Evolutionary conservation across 2,797 vertebrate genomes (phyloP), one percentile per base, ranked within the genome.

Genomic region (Micropoecilia bifurca): DNA sequence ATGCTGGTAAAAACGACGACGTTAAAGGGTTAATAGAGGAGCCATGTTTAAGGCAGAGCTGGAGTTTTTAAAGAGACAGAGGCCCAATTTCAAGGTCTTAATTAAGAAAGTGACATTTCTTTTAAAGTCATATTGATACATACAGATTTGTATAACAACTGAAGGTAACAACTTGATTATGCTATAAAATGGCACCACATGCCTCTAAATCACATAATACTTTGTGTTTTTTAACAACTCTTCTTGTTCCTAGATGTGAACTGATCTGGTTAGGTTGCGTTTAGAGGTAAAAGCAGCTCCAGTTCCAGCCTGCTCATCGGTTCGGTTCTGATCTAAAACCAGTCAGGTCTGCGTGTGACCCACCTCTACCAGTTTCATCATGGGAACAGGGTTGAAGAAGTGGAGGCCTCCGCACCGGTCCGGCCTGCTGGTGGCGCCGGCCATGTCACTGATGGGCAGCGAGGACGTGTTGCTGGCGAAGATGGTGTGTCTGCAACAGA

Each of bases 341-440:
- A 43, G 39, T 9, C 50, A 9, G n/a, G 57, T 36, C 5, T 46
- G 36, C 25, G 63, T 30, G 18, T 68, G 46, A 66, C 85, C 68
- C 84, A 98, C 98, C 97, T 99, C 98, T 41, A 99, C 97, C 0
- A 99, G 96, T 87, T 97, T 99, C 99, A 99, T 99, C 96, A 99
- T 28, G 28, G 98, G 97, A 68, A 99, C 99, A 0, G 99, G 99
- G 83, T 99, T 99, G 92, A 99, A 99, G 93, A 99, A 99, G 92
- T 99, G 99, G 74, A 99, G 96, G 69, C 99, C 99, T 0, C 96
- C 97, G 9, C 99, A 99, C 4, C 97, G 93, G 92, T 99, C 99
- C 88, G 97, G 96, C 75, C 99, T 95, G 80, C 91, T 95, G 81
- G 98, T 99, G 41, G 97, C 92, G 41, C 98, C 98, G 83, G 97